Conservation (phyloP, 2,113 vertebrate species). For the Eubucco bourcierii region DNA sequence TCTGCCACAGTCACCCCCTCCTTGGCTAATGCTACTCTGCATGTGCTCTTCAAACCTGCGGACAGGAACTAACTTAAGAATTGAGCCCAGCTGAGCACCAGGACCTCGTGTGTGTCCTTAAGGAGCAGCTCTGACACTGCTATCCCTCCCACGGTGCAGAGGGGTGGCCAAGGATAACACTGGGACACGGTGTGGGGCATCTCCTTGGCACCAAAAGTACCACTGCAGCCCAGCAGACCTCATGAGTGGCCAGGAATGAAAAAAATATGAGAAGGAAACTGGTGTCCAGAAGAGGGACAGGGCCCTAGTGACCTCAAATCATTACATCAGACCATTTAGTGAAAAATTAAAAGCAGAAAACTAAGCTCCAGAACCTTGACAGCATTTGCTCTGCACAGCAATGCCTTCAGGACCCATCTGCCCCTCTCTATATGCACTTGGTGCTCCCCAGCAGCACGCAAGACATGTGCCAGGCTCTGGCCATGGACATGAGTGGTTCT, state of each 20-base stretch:
- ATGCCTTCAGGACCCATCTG: fast-evolving
- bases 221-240: background rate
- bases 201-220: background rate
- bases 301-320: background rate
- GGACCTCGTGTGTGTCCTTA: background rate
- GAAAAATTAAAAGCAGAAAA: background rate
- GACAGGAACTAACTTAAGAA: background rate
- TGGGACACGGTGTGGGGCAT: background rate
- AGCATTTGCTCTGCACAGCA: fast-evolving
- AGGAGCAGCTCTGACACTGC: background rate
- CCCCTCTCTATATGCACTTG: fast-evolving
- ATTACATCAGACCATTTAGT: background rate
- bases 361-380: background rate
- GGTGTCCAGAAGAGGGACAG: background rate
- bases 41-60: background rate
- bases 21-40: too few species aligned
- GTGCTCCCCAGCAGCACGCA: background rate
- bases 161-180: background rate
- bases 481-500: too few species aligned
- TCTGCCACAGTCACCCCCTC: background rate
- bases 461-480: background rate
- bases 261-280: background rate
- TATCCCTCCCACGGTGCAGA: background rate
- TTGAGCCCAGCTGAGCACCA: background rate
- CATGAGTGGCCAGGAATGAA: background rate